A percentile compares a stretch with the other conserved stretches of the same genome.
Conservation (phyloP, 1,140 invertebrate genomes). For the Aphidius ervi region DNA sequence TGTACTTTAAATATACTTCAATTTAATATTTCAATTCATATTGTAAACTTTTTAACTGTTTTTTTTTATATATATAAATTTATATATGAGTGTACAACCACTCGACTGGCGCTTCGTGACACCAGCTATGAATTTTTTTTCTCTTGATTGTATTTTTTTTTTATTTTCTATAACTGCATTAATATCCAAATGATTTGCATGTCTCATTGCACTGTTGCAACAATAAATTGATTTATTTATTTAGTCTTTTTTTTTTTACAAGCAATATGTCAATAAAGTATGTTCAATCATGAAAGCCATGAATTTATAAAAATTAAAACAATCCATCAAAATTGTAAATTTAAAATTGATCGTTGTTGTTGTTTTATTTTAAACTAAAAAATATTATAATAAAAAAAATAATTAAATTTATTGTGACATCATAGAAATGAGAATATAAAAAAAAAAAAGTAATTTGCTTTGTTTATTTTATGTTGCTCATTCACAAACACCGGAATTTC, state of each 20-base stretch:
- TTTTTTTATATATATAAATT: neutral
- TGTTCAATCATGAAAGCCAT: neutral
- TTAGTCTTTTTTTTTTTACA: neutral
- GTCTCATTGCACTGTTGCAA: neutral
- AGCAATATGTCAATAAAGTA: too few species aligned
- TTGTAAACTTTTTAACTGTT: neutral
- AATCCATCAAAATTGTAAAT: too few species aligned
- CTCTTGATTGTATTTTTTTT: conserved; percentile 4
- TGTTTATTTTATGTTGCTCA: too few species aligned
- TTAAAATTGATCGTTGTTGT: too few species aligned
- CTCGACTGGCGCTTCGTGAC: neutral
- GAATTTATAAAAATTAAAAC: neutral
- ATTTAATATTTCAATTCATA: conserved; percentile 17
- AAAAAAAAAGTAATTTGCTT: too few species aligned
- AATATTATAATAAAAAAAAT: neutral
- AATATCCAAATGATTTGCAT: conserved; percentile 12
- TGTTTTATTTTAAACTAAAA: neutral
- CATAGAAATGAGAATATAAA: neutral
- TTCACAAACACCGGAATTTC: conserved; percentile 9
- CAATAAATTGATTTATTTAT: neutral
- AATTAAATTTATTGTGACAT: neutral
- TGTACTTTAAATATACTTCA: conserved; percentile 17
- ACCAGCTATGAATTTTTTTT: too few species aligned
- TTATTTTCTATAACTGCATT: conserved; percentile 12
- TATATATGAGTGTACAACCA: neutral